These are phyloP conservation scores for Ceyx cyanopectus DNA, from an alignment of 2,113 vertebrate species.

Conservation along the genomic window DNA sequence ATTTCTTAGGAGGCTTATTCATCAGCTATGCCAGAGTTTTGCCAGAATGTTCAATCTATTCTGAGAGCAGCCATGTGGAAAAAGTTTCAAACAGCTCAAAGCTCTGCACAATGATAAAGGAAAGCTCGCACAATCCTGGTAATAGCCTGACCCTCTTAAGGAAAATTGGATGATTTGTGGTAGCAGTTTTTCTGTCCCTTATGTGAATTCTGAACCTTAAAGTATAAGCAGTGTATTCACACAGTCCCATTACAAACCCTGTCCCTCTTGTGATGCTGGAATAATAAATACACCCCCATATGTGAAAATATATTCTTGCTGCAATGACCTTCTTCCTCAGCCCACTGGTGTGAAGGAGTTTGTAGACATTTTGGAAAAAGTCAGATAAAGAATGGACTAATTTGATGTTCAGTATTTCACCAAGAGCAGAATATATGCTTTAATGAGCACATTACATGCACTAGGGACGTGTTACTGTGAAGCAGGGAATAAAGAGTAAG, in stretches of 20 bases:
- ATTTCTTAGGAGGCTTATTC: constrained; percentile 62
- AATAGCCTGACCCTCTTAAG: constrained; percentile 71
- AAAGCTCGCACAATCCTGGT: constrained; percentile 66
- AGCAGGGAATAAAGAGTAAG: constrained; percentile 2
- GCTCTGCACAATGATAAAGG: constrained; percentile 62
- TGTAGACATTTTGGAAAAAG: constrained; percentile 15
- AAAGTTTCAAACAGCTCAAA: constrained; percentile 67
- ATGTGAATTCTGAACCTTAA: constrained; percentile 47
- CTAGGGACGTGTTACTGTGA: constrained; percentile 20
- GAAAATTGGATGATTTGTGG: constrained; percentile 74
- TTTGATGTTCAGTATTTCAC: constrained; percentile 35
- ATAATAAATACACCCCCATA: constrained; percentile 28
- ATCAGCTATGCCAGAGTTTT: constrained; percentile 28
- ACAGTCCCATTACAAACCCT: constrained; percentile 18
- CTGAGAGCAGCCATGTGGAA: constrained; percentile 62
- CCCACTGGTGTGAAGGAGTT: constrained; percentile 36
- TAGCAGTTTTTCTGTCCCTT: constrained; percentile 46
- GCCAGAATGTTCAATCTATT: constrained; percentile 55
- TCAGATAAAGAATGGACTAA: constrained; percentile 37
- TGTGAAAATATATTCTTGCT: background rate
- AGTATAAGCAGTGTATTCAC: background rate
- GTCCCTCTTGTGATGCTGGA: background rate
- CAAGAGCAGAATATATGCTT: constrained; percentile 31
- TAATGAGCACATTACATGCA: constrained; percentile 53
- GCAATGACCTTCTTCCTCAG: constrained; percentile 39